These are phyloP conservation scores for Smutsia gigantea DNA, from an alignment of 2,797 vertebrate species.

Conservation along the genomic window DNA sequence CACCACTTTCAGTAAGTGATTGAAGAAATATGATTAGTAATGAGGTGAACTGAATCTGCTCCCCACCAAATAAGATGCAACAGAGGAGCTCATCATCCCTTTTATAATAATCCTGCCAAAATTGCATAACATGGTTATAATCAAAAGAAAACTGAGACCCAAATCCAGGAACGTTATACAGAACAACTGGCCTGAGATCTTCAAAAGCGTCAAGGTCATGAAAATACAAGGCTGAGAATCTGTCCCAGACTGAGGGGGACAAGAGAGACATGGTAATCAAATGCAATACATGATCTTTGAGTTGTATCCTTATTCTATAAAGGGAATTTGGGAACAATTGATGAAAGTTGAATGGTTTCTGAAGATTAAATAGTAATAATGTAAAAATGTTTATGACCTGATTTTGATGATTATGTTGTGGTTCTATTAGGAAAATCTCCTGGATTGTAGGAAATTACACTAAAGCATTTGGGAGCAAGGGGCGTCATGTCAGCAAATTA, in stretches of 20 bases:
- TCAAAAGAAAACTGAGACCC: neutral
- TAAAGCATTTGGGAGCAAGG: neutral
- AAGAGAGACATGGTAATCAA: neutral
- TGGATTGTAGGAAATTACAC: constrained; percentile 3
- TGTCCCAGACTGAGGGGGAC: neutral
- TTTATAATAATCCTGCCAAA: neutral
- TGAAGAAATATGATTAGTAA: neutral
- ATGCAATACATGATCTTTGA: neutral
- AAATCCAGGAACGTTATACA: neutral
- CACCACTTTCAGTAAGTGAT: neutral
- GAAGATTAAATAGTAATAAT: neutral
- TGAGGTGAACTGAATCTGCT: neutral
- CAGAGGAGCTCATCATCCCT: neutral
- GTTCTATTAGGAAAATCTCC: neutral
- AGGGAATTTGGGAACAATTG: neutral
- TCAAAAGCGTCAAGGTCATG: neutral
- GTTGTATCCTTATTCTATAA: neutral
- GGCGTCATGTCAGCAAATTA: neutral
- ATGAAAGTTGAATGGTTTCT: neutral
- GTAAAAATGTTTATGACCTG: neutral
- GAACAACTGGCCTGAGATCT: neutral
- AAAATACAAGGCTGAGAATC: neutral
- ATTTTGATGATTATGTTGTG: neutral
- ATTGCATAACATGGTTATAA: neutral
- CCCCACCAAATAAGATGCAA: neutral